Evolutionary conservation across 2,113 vertebrate genomes (phyloP), one percentile per base, ranked within the genome.

Genomic region (Glareola pratincola): DNA sequence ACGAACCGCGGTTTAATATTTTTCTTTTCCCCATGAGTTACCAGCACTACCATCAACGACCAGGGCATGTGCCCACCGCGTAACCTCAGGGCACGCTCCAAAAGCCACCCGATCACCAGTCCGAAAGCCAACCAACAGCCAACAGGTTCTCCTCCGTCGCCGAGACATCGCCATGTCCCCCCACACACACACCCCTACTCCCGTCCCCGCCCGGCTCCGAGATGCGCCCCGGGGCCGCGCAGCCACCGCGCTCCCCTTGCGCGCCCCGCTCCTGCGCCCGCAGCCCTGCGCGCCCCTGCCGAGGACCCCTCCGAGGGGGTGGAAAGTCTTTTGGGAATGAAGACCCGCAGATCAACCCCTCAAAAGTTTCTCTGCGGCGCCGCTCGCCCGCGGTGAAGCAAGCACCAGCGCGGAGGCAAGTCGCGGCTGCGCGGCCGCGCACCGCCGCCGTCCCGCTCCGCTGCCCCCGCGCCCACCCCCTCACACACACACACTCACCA

Each of bases 401-500:
- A 37, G 26, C 1, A 26, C 4, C 19, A 16, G 78, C 43, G 68
- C 36, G 27, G 19, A 18, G 14, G 5, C 24, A 21, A 71, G 39
- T 13, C 30, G 6, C 47, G 8, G 27, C 19, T 3, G 29, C 72
- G 39, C 73, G 57, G 39, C 47, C 45, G 71, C 53, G 27, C 75
- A 36, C 16, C 26, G 24, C 50, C 51, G 12, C 36, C 9, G 12
- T 23, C 20, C 59, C 14, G 5, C 79, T 5, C 45, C n/a, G 47
- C 63, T 60, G 5, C 20, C 69, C 6, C 34, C 8, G 36, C 37
- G 30, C 43, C 63, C 64, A 34, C 18, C 36, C 88, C 2, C 54
- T 43, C n/a, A n/a, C 66, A 10, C 69, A 3, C 54, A 3, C 39
- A 72, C 97, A 98, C 98, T 98, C 96, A 98, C 98, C 98, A 97